Base-by-base conservation (phyloP, 1,140 invertebrate genomes). In the Goniozus legneri region DNA sequence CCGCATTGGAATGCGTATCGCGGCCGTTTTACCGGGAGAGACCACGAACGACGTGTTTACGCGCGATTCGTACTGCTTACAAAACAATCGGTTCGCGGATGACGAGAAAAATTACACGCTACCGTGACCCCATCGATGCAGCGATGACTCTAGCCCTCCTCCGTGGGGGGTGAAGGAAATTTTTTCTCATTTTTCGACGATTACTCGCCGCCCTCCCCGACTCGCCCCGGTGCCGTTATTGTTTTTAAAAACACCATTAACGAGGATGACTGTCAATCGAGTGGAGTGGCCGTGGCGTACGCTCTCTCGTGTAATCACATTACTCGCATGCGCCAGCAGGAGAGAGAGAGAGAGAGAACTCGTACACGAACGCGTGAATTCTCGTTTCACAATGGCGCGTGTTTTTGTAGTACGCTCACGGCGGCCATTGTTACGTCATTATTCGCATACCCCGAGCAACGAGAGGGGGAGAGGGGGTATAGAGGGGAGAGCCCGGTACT, bases 201-300 rank as follows among this genome's bases (percentile, higher is more conserved):
- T n/a, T n/a, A n/a, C n/a, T n/a, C n/a, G n/a, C n/a, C n/a, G n/a
- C n/a, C n/a, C n/a, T n/a, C n/a, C n/a, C n/a, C n/a, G n/a, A n/a
- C n/a, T 33, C n/a, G 15, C 31, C 15, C 31, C 15, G n/a, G n/a
- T 65, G 65, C 64, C 63, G 63, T 73, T 72, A 75, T 75, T 76
- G 66, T 76, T 73, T 75, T 69, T 73, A 66, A 75, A 75, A 75
- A 75, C 73, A 74, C 73, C 72, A 71, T 74, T 75, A 76, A 68
- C 64, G 59, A 58, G 69, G 66, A 74, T 75, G 70, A 74, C 67
- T 73, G 71, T 75, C 71, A 66, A 67, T 65, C 60, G 64, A 64
- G 60, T 69, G 50, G 56, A 62, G 60, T 67, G n/a, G 57, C 56
- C 56, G 55, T 54, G 45, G 53, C 58, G 49, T 43, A n/a, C 55